phyloP scores from a whole-genome alignment of 2,888 invertebrate genomes.

The Mantis religiosa region DNA sequence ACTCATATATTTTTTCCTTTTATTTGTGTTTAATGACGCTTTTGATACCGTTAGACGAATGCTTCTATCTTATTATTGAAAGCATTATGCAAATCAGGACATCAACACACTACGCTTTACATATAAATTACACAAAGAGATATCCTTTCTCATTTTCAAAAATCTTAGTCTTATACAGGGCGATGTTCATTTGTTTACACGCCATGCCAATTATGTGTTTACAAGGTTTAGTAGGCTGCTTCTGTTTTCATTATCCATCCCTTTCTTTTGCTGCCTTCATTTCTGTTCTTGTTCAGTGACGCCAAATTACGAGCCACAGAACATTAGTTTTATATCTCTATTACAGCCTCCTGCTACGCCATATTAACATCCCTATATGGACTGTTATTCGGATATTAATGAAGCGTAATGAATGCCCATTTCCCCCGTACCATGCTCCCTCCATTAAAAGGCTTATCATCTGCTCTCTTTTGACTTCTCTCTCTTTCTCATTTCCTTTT shows the following conservation, averaged over 20 bases:
- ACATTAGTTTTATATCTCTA: constrained; percentile 6
- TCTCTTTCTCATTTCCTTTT: not conserved
- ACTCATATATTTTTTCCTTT: too few species aligned
- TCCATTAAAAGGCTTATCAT: not conserved
- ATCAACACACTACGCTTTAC: too few species aligned
- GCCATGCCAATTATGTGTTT: not conserved
- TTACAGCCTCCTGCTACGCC: not conserved
- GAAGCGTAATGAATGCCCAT: not conserved
- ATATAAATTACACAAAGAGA: too few species aligned
- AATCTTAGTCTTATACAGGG: too few species aligned
- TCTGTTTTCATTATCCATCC: not conserved
- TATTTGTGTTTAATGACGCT: too few species aligned
- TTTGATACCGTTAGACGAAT: too few species aligned
- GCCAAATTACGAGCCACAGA: constrained; percentile 1
- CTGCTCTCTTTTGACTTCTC: not conserved
- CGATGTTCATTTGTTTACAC: too few species aligned
- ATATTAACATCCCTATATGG: constrained; percentile 8
- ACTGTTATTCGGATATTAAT: constrained; percentile 3
- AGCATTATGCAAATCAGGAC: too few species aligned
- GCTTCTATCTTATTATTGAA: too few species aligned
- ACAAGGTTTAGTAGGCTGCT: not conserved
- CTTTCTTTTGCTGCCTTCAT: not conserved
- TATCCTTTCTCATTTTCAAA: too few species aligned
- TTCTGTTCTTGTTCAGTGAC: not conserved
- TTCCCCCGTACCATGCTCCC: not conserved